Conservation (phyloP, 2,888 invertebrate genomes). For the Diloba caeruleocephala region DNA sequence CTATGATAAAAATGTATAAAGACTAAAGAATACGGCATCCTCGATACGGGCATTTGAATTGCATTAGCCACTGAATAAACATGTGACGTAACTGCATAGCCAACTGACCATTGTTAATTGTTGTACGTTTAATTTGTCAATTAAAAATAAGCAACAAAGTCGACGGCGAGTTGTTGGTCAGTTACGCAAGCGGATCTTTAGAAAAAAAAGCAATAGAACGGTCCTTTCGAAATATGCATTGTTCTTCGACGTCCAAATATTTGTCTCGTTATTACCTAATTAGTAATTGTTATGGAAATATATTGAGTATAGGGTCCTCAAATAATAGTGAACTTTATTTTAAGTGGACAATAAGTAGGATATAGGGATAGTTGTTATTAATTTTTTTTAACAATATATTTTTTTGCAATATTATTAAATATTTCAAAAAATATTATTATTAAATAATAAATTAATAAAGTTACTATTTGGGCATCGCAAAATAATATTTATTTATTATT, state of each 20-base stretch:
- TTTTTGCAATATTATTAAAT: no score
- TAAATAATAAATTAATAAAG: no score
- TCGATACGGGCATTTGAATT: constrained; percentile 8
- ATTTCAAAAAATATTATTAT: no score
- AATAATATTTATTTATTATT: no score
- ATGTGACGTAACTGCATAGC: constrained; percentile 11
- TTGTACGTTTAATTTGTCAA: constrained; percentile 23
- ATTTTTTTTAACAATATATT: no score
- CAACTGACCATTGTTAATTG: constrained; percentile 26
- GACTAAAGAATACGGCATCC: neutral
- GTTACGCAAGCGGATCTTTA: constrained; percentile 2
- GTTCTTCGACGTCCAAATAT: neutral
- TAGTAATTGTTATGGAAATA: no score
- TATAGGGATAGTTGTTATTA: no score
- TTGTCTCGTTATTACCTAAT: neutral
- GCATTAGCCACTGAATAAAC: constrained; percentile 7
- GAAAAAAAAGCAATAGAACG: neutral
- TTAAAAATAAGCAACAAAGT: constrained; percentile 37
- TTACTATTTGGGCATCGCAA: no score
- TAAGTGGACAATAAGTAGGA: no score
- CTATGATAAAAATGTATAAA: neutral
- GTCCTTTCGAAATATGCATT: constrained; percentile 2
- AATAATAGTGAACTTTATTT: no score
- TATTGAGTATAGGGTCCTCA: no score
- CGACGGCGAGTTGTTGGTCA: constrained; percentile 2